Base-by-base conservation (phyloP, 2,888 invertebrate species). In the Drosophila multiciliata region DNA sequence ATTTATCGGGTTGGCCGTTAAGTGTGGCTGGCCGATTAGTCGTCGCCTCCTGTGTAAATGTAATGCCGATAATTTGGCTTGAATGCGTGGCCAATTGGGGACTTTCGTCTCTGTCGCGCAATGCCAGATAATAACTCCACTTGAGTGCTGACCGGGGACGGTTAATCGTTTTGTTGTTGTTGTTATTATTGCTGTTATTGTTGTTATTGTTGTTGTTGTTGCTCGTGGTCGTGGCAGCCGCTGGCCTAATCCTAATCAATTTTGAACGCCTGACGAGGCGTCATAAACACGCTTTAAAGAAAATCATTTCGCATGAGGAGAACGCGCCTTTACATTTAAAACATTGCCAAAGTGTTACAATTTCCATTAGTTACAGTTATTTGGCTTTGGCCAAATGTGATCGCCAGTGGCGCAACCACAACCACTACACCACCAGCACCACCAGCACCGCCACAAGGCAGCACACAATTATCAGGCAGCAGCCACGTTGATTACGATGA, bases 361-460 rank as follows among this genome's bases (percentile, higher is more conserved):
- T 87, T 90, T 90, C 89, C 87, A 87, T 90, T 87, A 87, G 90
- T 85, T 86, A 86, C 89, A 89, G 85, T 85, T 85, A 85, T 85
- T 85, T 89, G 88, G 82, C 82, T 78, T 73, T 64, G 54, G 74
- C 82, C 68, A 82, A 82, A 70, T 82, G 73, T 75, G 52, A 36
- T 57, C 71, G 89, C 79, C 71, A 89, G 73, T 89, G 84, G 84
- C 79, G 89, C 79, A 89, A 87, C 78, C 58, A 49, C 45, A 50
- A 45, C 29, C 29, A 29, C 29, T 6, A 29, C 49, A 38, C 50
- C 42, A 54, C 38, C 23, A 58, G 23, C 48, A 36, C 50, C 42
- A 50, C 38, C 23, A 58, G 55, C 61, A 74, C 40, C 60, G 75
- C 71, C 65, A 42, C 55, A 52, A 67, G 78, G 57, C 71, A 64